Conservation (phyloP, 2,888 invertebrate species). For the Tridacna crocea region DNA sequence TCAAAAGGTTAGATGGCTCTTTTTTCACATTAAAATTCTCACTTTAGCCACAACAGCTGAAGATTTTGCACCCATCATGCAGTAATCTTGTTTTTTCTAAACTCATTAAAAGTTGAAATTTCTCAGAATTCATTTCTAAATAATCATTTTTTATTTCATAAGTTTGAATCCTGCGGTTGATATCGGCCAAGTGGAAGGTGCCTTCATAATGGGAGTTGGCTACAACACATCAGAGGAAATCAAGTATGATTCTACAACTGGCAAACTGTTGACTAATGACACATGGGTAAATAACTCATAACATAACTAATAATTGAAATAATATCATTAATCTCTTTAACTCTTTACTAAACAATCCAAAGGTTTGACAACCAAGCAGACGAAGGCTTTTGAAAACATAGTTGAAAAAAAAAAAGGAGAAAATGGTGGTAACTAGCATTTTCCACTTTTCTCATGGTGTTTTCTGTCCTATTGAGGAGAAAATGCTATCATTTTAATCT, state of each 20-base stretch:
- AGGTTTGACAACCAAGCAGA: neutral
- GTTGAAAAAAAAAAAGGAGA: neutral
- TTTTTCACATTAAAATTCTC: no score
- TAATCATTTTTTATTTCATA: neutral
- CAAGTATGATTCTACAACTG: conserved; percentile 88
- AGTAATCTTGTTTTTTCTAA: no score
- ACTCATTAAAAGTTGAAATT: no score
- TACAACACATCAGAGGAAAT: conserved; percentile 91
- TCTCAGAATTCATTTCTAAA: neutral
- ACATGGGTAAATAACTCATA: conserved; percentile 88
- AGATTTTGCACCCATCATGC: no score
- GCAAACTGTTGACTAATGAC: conserved; percentile 89
- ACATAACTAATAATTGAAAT: no score
- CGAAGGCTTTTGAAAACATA: neutral
- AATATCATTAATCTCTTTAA: neutral
- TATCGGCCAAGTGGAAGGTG: conserved; percentile 87
- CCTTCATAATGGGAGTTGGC: conserved; percentile 90
- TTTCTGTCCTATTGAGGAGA: no score
- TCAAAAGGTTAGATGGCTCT: no score
- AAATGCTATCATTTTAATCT: no score
- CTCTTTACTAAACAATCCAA: neutral
- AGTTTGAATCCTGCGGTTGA: conserved; percentile 83
- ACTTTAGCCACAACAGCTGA: no score
- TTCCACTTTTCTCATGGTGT: neutral
- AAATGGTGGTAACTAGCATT: neutral